Evolutionary conservation across 2,888 invertebrate genomes (phyloP), one percentile per base, ranked within the genome.

Genomic region (Cantharis flavilabris): DNA sequence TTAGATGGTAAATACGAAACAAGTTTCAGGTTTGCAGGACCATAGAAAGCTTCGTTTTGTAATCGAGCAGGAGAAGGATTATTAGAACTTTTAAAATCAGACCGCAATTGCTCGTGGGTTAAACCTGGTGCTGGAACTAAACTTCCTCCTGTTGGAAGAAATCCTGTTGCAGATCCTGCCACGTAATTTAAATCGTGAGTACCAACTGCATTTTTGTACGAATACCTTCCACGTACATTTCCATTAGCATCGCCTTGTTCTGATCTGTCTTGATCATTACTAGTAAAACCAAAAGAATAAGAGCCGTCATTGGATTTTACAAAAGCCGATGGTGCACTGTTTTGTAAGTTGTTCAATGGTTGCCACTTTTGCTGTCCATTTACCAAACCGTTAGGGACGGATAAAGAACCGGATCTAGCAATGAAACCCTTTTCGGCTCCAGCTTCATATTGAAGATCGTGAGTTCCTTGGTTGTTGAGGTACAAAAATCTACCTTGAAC

Each of bases 81-180:
- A 23, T n/a, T 13, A 7, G 10, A 10, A 13, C 75, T n/a, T 26
- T 70, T 62, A 62, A 28, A 65, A 28, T 75, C 49, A 16, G 74
- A 67, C 33, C 77, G 30, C 20, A 80, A 70, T 67, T 80, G 77
- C 16, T 72, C 71, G 33, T 79, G 81, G 30, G 33, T 74, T 26
- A 82, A 70, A 20, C 83, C 83, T 76, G 83, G 83, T 14, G 83
- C 80, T 20, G 62, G 67, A 33, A 84, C 83, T 79, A 88, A 83
- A 81, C 86, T 88, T 30, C 87, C 87, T 26, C 86, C 86, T 74
- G 87, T 86, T 64, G 87, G 84, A 63, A 86, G 83, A 76, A 84
- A 85, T 62, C 84, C 84, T 69, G 83, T 83, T 28, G 70, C 70
- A 30, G 82, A 79, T 20, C 83, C 84, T 20, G 84, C 84, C 3